These are phyloP conservation scores for Clunio marinus DNA, from an alignment of 2,888 invertebrate species.

Conservation along the genomic window DNA sequence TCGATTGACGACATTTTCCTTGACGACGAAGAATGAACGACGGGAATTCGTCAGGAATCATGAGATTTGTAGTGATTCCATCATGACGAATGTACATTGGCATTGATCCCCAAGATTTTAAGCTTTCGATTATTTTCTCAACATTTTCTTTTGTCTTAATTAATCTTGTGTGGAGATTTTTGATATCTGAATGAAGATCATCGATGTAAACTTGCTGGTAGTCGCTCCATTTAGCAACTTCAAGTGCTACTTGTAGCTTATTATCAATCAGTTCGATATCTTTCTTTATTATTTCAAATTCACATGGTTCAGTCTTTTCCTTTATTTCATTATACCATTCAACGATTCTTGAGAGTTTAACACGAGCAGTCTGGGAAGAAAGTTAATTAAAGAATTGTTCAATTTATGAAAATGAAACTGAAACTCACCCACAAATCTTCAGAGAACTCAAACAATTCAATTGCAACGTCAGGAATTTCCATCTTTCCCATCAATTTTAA, in stretches of 20 bases:
- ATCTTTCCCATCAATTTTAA: slow-evolving; percentile 63
- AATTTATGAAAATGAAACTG: slow-evolving; percentile 41
- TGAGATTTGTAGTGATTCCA: slow-evolving; percentile 55
- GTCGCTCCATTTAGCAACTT: slow-evolving; percentile 69
- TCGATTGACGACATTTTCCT: slow-evolving; percentile 53
- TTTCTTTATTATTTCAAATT: slow-evolving; percentile 69
- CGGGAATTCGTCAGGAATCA: slow-evolving; percentile 52
- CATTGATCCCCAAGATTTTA: slow-evolving; percentile 66
- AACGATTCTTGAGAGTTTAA: slow-evolving; percentile 59
- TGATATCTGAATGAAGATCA: slow-evolving; percentile 62
- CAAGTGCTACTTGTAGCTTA: slow-evolving; percentile 64
- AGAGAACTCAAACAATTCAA: slow-evolving; percentile 62
- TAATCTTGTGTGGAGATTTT: slow-evolving; percentile 67
- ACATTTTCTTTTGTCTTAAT: slow-evolving; percentile 65
- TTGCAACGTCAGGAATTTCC: slow-evolving; percentile 60
- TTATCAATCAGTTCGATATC: slow-evolving; percentile 73
- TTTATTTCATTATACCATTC: slow-evolving; percentile 81
- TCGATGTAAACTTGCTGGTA: slow-evolving; percentile 67
- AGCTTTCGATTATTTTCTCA: slow-evolving; percentile 55
- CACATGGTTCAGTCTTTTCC: slow-evolving; percentile 67
- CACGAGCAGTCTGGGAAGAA: slow-evolving; percentile 53
- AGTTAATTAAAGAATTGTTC: slow-evolving; percentile 17
- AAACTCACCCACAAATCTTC: slow-evolving; percentile 61
- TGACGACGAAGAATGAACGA: slow-evolving; percentile 45
- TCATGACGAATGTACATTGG: slow-evolving; percentile 75